Percentiles rank a stretch among this genome's conserved stretches.
phyloP scores from a whole-genome alignment of 2,113 vertebrate genomes.

The Cololabis saira region DNA sequence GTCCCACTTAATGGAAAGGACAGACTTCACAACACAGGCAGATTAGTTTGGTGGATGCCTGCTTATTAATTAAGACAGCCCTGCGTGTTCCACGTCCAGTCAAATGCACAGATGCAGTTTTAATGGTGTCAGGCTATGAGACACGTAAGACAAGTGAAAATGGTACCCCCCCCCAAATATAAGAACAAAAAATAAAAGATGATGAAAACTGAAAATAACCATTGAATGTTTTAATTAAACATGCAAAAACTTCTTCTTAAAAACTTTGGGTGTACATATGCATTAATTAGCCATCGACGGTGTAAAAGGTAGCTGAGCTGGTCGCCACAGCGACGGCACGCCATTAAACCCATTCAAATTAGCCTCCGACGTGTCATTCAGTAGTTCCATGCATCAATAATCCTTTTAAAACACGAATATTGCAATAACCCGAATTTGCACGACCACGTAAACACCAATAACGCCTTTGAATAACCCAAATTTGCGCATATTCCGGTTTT shows the following conservation, averaged over 20 bases:
- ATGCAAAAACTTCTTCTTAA: neutral
- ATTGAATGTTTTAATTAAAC: conserved; percentile 24
- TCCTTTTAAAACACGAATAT: too few species aligned
- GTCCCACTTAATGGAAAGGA: conserved; percentile 80
- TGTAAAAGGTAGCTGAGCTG: too few species aligned
- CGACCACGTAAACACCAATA: too few species aligned
- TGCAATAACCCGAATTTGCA: too few species aligned
- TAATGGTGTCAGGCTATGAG: conserved; percentile 53
- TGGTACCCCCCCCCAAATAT: too few species aligned
- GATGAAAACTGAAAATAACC: conserved; percentile 29
- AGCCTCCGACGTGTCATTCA: conserved; percentile 29
- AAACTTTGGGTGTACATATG: neutral
- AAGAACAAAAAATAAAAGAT: neutral
- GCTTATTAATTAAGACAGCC: conserved; percentile 80
- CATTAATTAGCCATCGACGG: neutral
- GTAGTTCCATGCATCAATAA: too few species aligned
- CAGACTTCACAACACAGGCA: conserved; percentile 77
- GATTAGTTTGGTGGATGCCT: conserved; percentile 76
- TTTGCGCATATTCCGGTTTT: too few species aligned
- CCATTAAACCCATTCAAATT: conserved; percentile 34
- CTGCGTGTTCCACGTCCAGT: conserved; percentile 56
- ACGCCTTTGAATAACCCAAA: too few species aligned
- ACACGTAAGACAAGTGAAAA: conserved; percentile 46
- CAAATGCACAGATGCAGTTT: conserved; percentile 64
- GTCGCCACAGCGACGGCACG: conserved; percentile 46